These are phyloP conservation scores for Pterois miles DNA, from an alignment of 2,797 vertebrate genomes.

Conservation along the genomic window DNA sequence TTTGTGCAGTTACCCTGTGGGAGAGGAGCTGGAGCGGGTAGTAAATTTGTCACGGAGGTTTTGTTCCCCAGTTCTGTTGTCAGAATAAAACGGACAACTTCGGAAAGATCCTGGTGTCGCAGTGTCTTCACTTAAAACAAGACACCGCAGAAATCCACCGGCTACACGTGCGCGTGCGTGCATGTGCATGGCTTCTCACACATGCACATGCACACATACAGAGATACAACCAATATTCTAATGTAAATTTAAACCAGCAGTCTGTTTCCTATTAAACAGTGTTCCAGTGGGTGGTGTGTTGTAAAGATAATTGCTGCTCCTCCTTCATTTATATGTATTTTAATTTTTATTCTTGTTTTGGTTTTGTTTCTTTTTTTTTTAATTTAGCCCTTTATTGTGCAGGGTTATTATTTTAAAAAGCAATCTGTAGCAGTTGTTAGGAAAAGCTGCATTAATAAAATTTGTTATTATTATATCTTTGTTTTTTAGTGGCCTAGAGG, in stretches of 20 bases:
- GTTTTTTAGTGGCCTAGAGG: background rate
- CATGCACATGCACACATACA: background rate
- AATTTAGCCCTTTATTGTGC: background rate
- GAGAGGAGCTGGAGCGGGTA: too few relatives aligned
- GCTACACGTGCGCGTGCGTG: background rate
- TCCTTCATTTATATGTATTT: slow-evolving; percentile 8
- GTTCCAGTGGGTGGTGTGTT: slow-evolving; percentile 3
- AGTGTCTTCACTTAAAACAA: too few relatives aligned
- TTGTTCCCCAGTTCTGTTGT: too few relatives aligned
- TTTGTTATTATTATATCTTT: slow-evolving; percentile 1
- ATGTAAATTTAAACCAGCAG: too few relatives aligned
- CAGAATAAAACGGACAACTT: too few relatives aligned
- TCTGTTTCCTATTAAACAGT: slow-evolving; percentile 12
- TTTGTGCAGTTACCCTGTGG: too few relatives aligned
- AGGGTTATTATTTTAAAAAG: slow-evolving; percentile 2
- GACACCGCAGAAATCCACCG: too few relatives aligned
- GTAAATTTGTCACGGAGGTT: too few relatives aligned
- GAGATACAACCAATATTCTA: too few relatives aligned
- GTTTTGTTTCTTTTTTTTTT: background rate
- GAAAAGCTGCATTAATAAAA: background rate
- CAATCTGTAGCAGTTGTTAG: background rate
- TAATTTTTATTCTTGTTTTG: background rate
- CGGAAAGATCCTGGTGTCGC: too few relatives aligned
- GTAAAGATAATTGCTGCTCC: slow-evolving; percentile 26
- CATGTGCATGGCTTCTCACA: too few relatives aligned